These are phyloP conservation scores for Ataeniobius toweri DNA, from an alignment of 2,797 vertebrate species.

Conservation along the genomic window DNA sequence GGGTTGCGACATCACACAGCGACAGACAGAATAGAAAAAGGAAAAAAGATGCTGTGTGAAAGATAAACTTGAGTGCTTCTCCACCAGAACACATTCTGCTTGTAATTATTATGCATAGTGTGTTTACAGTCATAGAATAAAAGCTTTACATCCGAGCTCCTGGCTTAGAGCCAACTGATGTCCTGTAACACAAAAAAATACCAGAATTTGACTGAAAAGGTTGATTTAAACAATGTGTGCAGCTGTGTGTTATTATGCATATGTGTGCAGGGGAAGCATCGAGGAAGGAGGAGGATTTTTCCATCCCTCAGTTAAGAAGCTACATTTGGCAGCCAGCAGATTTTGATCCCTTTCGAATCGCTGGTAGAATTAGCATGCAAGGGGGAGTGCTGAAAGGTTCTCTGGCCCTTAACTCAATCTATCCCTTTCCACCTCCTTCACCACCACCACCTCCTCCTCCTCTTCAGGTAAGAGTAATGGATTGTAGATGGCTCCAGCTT, in stretches of 20 bases:
- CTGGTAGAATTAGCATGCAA: conserved; percentile 70
- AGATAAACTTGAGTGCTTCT: neutral
- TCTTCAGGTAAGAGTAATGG: conserved; percentile 73
- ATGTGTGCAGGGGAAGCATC: conserved; percentile 32
- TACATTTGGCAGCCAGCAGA: conserved; percentile 58
- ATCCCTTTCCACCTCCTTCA: conserved; percentile 23
- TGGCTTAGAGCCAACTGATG: conserved; percentile 14
- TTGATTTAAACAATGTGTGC: conserved; percentile 33
- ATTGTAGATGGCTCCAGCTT: conserved; percentile 65
- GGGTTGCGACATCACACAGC: conserved; percentile 28
- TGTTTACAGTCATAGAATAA: conserved; percentile 1
- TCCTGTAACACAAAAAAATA: neutral
- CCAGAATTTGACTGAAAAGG: conserved; percentile 11
- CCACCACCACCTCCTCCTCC: conserved; percentile 22
- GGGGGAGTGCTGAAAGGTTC: conserved; percentile 63
- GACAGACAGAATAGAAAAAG: conserved; percentile 8
- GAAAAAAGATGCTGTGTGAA: conserved; percentile 9
- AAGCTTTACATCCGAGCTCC: conserved; percentile 18
- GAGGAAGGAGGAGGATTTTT: conserved; percentile 42
- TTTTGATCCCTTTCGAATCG: conserved; percentile 62
- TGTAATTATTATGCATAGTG: neutral
- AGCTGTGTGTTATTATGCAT: conserved; percentile 44
- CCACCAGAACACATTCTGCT: neutral
- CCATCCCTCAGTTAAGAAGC: conserved; percentile 55
- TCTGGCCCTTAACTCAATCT: conserved; percentile 66